Percentiles rank a stretch among this genome's conserved stretches.
Evolutionary conservation across 2,113 vertebrate species (phyloP).

Genomic region (Hypanus sabinus): DNA sequence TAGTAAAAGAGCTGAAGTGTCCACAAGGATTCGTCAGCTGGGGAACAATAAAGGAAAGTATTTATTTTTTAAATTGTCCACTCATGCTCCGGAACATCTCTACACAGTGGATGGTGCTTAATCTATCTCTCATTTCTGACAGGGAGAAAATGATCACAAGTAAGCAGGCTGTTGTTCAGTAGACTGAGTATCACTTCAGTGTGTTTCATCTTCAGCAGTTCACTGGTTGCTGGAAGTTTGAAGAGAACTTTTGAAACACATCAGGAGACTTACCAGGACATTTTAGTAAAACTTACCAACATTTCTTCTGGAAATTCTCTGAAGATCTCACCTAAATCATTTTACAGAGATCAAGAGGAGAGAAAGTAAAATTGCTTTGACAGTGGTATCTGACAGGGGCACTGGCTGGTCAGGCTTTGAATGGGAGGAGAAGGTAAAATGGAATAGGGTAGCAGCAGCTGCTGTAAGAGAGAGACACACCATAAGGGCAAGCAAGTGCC

Average conservation of each 20-base stretch:
- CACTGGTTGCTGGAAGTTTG: neutral
- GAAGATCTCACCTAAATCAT: neutral
- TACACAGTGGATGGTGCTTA: neutral
- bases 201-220: neutral
- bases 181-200: neutral
- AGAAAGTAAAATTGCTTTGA: neutral
- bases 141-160: neutral
- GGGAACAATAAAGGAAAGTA: neutral
- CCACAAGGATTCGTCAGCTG: neutral
- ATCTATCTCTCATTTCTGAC: neutral
- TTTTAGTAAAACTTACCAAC: neutral
- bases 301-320: neutral
- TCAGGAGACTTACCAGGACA: neutral
- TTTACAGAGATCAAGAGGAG: neutral
- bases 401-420: neutral
- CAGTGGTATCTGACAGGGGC: neutral
- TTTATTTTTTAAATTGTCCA: neutral
- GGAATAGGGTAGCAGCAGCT: neutral
- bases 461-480: neutral
- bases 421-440: neutral
- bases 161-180: neutral
- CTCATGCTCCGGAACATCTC: neutral
- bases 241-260: neutral
- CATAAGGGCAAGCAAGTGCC: neutral
- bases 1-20: neutral